A percentile compares a stretch with the other conserved stretches of the same genome.
phyloP scores from a whole-genome alignment of 2,113 vertebrate species.

The Mirounga angustirostris region DNA sequence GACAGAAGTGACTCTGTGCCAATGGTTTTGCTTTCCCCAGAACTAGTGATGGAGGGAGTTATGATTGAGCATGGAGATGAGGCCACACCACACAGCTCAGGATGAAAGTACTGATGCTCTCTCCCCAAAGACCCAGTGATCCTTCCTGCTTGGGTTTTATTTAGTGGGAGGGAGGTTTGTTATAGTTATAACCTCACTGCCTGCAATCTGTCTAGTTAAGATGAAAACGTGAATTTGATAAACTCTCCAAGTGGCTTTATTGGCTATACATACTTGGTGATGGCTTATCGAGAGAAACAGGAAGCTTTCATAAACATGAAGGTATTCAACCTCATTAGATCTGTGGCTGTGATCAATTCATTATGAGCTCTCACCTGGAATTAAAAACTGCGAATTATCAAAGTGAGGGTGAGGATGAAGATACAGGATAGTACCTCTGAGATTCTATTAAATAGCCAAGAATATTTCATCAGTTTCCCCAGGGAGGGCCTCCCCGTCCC shows the following conservation, averaged over 20 bases:
- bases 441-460: background rate
- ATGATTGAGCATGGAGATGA: rapidly evolving
- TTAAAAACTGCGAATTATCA: slow-evolving; percentile 85
- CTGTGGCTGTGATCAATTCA: slow-evolving; percentile 89
- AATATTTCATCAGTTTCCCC: background rate
- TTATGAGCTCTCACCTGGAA: slow-evolving; percentile 89
- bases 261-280: slow-evolving; percentile 85
- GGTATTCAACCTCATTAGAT: slow-evolving; percentile 87
- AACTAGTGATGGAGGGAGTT: background rate
- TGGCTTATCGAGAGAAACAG: slow-evolving; percentile 86
- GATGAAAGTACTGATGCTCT: background rate
- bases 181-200: slow-evolving; percentile 78
- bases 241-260: slow-evolving; percentile 85
- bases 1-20: background rate
- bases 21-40: background rate
- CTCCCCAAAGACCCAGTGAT: background rate
- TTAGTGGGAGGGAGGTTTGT: rapidly evolving
- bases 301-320: slow-evolving; percentile 72
- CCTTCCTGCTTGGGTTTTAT: background rate
- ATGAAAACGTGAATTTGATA: slow-evolving; percentile 87
- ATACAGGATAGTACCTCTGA: slow-evolving; percentile 69
- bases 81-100: background rate
- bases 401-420: slow-evolving; percentile 72
- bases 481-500: background rate
- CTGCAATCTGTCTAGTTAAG: slow-evolving; percentile 81